A percentile compares a stretch with the other conserved stretches of the same genome.
These are phyloP conservation scores for Papilio gigon DNA, from an alignment of 2,888 invertebrate species.

Conservation along the genomic window DNA sequence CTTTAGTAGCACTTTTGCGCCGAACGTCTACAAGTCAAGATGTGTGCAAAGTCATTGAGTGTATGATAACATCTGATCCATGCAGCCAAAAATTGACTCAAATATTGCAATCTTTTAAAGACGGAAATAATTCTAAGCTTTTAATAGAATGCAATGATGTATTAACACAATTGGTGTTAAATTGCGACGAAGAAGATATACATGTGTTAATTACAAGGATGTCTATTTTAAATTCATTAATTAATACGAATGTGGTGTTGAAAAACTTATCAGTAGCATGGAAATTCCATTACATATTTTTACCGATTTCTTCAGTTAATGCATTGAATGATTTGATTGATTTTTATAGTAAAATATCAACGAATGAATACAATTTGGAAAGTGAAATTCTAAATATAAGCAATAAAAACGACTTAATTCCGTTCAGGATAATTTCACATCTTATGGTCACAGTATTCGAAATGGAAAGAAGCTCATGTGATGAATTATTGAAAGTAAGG, in stretches of 20 bases:
- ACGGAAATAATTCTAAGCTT: conserved; percentile 62
- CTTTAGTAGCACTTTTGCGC: conserved; percentile 59
- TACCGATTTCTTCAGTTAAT: conserved; percentile 69
- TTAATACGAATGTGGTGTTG: conserved; percentile 64
- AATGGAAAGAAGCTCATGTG: conserved; percentile 43
- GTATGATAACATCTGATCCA: conserved; percentile 53
- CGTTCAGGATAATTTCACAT: conserved; percentile 59
- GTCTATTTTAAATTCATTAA: conserved; percentile 63
- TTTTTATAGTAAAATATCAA: conserved; percentile 52
- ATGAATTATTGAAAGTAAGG: conserved; percentile 51
- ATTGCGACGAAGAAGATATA: conserved; percentile 68
- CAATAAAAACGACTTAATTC: conserved; percentile 65
- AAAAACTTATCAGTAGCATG: conserved; percentile 72
- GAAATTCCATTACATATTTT: conserved; percentile 76
- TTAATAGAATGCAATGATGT: conserved; percentile 62
- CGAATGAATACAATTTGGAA: conserved; percentile 45
- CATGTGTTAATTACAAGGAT: conserved; percentile 63
- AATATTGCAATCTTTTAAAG: conserved; percentile 59
- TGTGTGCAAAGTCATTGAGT: conserved; percentile 67
- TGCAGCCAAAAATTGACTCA: conserved; percentile 48
- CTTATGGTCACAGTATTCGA: conserved; percentile 52
- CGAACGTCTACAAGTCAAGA: conserved; percentile 62
- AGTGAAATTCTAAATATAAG: conserved; percentile 45
- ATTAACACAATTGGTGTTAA: conserved; percentile 62
- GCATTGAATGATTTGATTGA: conserved; percentile 68